These are phyloP conservation scores for Halcyon badia DNA, from an alignment of 2,797 vertebrate species.

Conservation along the genomic window DNA sequence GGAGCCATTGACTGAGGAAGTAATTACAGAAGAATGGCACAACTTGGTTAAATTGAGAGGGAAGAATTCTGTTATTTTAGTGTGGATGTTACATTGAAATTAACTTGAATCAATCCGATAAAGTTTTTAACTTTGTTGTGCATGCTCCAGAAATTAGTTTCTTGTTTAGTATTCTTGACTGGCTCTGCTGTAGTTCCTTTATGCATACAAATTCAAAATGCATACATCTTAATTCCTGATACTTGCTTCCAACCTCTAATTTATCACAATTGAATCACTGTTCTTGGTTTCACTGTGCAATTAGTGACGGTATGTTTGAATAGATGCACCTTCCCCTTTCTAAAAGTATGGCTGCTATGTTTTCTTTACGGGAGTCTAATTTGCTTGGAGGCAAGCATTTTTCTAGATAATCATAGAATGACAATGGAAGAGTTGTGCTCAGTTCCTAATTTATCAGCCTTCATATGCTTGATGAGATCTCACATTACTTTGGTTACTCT, in stretches of 20 bases:
- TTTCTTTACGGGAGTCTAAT: not conserved
- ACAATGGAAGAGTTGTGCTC: not conserved
- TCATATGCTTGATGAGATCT: not conserved
- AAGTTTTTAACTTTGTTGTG: not conserved
- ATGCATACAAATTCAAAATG: not conserved
- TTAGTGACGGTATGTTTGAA: constrained; percentile 37
- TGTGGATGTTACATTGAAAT: not conserved
- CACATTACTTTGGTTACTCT: not conserved
- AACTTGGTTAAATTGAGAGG: not conserved
- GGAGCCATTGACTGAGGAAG: not conserved
- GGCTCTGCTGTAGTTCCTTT: not conserved
- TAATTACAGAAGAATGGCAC: not conserved
- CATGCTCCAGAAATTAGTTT: constrained; percentile 7
- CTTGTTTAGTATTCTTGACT: constrained; percentile 8
- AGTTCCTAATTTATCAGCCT: not conserved
- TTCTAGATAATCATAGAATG: not conserved
- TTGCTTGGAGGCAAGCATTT: not conserved
- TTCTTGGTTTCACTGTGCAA: constrained; percentile 17
- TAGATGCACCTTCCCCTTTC: constrained; percentile 7
- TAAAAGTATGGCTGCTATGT: not conserved
- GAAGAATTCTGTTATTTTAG: not conserved
- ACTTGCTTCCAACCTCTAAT: constrained; percentile 26
- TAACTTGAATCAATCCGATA: not conserved
- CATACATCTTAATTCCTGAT: constrained; percentile 1
- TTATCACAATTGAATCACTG: constrained; percentile 32